Conservation (phyloP, 2,888 invertebrate genomes). For the Xestia xanthographa region DNA sequence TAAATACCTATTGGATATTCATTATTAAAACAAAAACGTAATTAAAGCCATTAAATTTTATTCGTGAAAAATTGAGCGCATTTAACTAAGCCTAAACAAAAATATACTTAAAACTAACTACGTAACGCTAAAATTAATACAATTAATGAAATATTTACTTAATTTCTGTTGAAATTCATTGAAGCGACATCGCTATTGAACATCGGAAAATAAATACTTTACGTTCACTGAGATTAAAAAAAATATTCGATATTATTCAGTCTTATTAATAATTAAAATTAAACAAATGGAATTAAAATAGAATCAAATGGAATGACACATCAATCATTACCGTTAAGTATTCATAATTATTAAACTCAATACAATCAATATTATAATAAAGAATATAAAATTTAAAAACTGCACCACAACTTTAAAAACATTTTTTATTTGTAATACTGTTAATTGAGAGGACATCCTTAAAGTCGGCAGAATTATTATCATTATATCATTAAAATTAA, state of each 20-base stretch:
- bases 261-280: conserved; percentile 68
- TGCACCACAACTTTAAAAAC: conserved; percentile 36
- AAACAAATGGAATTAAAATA: conserved; percentile 67
- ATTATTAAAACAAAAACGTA: conserved; percentile 60
- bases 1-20: background rate
- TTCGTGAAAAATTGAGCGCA: conserved; percentile 89
- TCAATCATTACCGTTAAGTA: conserved; percentile 56
- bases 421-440: conserved; percentile 34
- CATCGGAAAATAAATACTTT: conserved; percentile 65
- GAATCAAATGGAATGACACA: conserved; percentile 65
- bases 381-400: conserved; percentile 43
- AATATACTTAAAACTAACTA: conserved; percentile 74
- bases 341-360: conserved; percentile 29
- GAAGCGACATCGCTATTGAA: conserved; percentile 40
- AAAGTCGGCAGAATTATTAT: conserved; percentile 11
- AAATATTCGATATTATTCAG: conserved; percentile 69
- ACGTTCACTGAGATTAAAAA: conserved; percentile 67
- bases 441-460: conserved; percentile 1
- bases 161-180: conserved; percentile 63
- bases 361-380: conserved; percentile 24
- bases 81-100: conserved; percentile 83
- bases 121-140: conserved; percentile 69
- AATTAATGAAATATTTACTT: conserved; percentile 70
- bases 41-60: conserved; percentile 86
- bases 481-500: conserved; percentile 15